These are phyloP conservation scores for Apeira syringaria DNA, from an alignment of 2,888 invertebrate species.

Conservation along the genomic window DNA sequence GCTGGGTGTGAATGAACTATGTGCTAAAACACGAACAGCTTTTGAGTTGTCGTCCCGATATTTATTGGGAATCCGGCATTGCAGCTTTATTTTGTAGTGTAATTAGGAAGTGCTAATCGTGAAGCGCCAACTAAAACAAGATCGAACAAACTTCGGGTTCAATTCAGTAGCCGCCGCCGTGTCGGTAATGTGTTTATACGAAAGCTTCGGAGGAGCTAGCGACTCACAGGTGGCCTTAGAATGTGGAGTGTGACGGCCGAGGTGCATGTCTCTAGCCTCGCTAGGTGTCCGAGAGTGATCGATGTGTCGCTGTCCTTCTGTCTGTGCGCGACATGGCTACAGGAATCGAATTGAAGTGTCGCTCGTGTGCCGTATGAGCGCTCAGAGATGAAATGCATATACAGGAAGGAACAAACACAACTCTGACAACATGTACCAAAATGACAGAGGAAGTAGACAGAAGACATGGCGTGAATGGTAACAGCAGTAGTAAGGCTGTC, in stretches of 20 bases:
- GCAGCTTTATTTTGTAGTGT: conserved; percentile 63
- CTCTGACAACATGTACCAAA: conserved; percentile 89
- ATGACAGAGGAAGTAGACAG: conserved; percentile 87
- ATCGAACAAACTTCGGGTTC: conserved; percentile 54
- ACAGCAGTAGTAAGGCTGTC: conserved; percentile 83
- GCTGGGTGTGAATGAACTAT: conserved; percentile 84
- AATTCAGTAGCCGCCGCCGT: conserved; percentile 72
- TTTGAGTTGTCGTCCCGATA: conserved; percentile 80
- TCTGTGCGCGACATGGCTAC: conserved; percentile 73
- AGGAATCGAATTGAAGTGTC: conserved; percentile 71
- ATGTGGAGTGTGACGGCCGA: conserved; percentile 78
- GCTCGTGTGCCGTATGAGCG: conserved; percentile 78
- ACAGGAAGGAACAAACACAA: conserved; percentile 85
- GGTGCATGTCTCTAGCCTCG: conserved; percentile 66
- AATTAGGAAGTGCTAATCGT: conserved; percentile 59
- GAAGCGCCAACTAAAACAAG: conserved; percentile 53
- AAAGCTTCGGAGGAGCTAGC: conserved; percentile 69
- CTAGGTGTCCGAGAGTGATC: conserved; percentile 61
- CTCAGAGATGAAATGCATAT: conserved; percentile 87
- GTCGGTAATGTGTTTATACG: conserved; percentile 80
- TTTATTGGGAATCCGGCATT: conserved; percentile 73
- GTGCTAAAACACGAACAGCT: conserved; percentile 81
- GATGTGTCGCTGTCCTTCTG: conserved; percentile 57
- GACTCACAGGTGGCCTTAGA: conserved; percentile 79
- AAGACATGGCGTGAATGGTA: conserved; percentile 89